Evolutionary conservation across 2,113 vertebrate species (phyloP).

Genomic region (Tetrao urogallus): DNA sequence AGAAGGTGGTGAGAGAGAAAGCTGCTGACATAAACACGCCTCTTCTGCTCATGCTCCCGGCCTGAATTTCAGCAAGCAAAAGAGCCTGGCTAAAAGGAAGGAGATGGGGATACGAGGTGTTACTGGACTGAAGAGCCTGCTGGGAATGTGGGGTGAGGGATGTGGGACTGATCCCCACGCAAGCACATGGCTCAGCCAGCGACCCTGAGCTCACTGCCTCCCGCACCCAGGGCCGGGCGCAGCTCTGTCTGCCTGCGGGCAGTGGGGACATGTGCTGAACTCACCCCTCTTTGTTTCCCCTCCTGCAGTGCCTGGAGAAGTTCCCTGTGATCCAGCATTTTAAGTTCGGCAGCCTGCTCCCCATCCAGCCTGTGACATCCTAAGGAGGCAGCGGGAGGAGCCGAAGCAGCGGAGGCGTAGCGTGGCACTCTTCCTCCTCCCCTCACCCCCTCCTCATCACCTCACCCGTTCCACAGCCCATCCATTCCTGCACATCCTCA

Average conservation of each 20-base stretch:
- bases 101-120: neutral
- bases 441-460: slow-evolving; percentile 37
- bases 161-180: neutral
- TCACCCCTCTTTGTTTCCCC: slow-evolving; percentile 27
- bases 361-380: slow-evolving; percentile 89
- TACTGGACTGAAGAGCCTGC: neutral
- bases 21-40: neutral
- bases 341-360: slow-evolving; percentile 96
- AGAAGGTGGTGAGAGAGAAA: neutral
- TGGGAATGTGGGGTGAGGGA: neutral
- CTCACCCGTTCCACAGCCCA: slow-evolving; percentile 7
- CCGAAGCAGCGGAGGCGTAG: neutral
- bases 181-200: neutral
- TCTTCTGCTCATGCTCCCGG: neutral
- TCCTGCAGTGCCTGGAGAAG: slow-evolving; percentile 94
- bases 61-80: neutral
- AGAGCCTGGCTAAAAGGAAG: neutral
- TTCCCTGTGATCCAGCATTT: slow-evolving; percentile 99
- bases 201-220: neutral
- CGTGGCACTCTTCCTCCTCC: slow-evolving; percentile 20
- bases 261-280: slow-evolving; percentile 29
- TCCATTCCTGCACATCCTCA: slow-evolving; percentile 43
- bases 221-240: neutral
- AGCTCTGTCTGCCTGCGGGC: neutral
- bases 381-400: slow-evolving; percentile 73